Base-by-base conservation (phyloP, 1,140 invertebrate species). In the Eurosta solidaginis region DNA sequence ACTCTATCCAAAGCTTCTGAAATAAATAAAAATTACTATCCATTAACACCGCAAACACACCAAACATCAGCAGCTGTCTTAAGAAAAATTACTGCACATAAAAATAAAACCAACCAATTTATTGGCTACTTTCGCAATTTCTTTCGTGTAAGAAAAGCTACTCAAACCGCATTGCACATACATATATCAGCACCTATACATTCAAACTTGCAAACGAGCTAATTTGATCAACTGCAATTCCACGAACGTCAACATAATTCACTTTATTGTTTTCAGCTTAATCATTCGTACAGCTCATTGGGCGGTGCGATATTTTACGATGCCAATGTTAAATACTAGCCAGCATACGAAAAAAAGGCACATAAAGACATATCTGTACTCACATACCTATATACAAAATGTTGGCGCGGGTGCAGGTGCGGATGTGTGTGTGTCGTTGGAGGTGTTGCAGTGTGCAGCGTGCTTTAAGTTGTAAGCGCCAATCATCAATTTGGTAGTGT, bases 171-270 rank as follows among this genome's bases (percentile, higher is more conserved):
- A 22, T 40, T 22, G 36, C 6, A 9, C 59, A 10, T 27, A 68
- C n/a, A n/a, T n/a, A 40, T 33, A 20, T 5, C 4, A 52, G 22
- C 25, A 22, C 33, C 6, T 33, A 40, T 20, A 68, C 59, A 17
- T n/a, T n/a, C n/a, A n/a, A n/a, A n/a, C n/a, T n/a, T n/a, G n/a
- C 2, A 68, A 40, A 68, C 29, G 59, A 68, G 27, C 59, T 68
- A 68, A 68, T 68, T 68, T 36, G 59, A 68, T 68, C 29, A 68
- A 68, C 59, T 42, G 59, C 59, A 68, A 68, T 68, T 68, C 59
- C 33, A 40, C 59, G 59, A 68, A 68, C 59, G 59, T 68, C 59
- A 68, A 45, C 73, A 74, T 74, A 74, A 74, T 74, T 74, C 73
- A 74, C 73, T 45, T 74, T 42, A 74, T 74, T 74, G 73, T 74